Conservation (phyloP, 2,113 vertebrate species). For the Echinops telfairi region DNA sequence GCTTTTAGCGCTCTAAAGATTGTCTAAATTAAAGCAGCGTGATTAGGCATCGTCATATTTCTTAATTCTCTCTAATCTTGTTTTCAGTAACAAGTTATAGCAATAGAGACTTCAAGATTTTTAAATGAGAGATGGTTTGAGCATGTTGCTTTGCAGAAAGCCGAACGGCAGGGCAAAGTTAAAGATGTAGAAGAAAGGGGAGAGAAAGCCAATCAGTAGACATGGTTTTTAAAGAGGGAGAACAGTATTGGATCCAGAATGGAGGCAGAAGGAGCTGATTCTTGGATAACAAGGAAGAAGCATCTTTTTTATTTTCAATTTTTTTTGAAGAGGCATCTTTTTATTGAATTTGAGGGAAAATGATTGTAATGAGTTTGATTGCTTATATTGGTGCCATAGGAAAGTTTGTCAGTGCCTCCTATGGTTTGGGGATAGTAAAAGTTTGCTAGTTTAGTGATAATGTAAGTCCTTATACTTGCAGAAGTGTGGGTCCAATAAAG, state of each 20-base stretch:
- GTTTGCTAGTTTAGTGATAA: background rate
- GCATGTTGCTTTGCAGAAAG: background rate
- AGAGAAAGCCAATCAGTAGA: background rate
- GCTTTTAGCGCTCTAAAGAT: background rate
- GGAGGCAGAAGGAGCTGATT: background rate
- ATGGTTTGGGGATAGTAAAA: background rate
- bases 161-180: background rate
- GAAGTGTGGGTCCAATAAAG: background rate
- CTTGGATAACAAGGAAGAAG: background rate
- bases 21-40: slow-evolving; percentile 34
- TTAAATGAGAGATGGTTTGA: too few species aligned
- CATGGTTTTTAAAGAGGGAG: background rate
- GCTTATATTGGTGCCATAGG: background rate
- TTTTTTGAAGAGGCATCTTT: background rate
- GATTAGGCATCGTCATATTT: background rate
- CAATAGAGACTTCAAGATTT: background rate
- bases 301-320: background rate
- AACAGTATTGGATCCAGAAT: background rate
- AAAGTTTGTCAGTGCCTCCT: background rate
- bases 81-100: slow-evolving; percentile 49
- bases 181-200: background rate
- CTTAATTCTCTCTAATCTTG: slow-evolving; percentile 55
- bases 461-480: background rate
- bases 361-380: background rate
- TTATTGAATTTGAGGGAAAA: slow-evolving; percentile 35